These are phyloP conservation scores for Scaptomyza hsui DNA, from an alignment of 1,140 invertebrate genomes.

Conservation along the genomic window DNA sequence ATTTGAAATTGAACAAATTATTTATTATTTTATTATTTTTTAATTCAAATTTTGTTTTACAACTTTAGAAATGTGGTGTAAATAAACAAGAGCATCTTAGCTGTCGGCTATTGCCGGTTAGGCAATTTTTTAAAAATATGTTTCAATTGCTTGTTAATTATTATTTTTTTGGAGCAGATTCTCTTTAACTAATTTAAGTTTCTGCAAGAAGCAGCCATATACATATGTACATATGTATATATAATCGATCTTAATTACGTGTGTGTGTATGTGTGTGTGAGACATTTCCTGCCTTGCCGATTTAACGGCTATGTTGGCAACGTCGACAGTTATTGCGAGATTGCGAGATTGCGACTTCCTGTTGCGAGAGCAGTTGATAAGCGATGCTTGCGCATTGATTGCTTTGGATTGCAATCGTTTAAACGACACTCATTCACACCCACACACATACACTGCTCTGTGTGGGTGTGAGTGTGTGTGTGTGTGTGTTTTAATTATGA, in stretches of 20 bases:
- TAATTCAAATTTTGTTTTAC: too few species aligned
- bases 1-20: too few species aligned
- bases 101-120: neutral
- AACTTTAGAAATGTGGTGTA: too few species aligned
- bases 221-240: neutral
- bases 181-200: constrained; percentile 55
- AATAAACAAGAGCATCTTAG: neutral
- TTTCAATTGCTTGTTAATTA: constrained; percentile 34
- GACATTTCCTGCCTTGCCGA: constrained; percentile 13
- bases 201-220: constrained; percentile 19
- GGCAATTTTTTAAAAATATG: constrained; percentile 54
- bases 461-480: too few species aligned
- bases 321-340: neutral
- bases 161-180: constrained; percentile 32
- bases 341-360: neutral
- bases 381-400: constrained; percentile 44
- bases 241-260: constrained; percentile 77
- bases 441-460: constrained; percentile 14
- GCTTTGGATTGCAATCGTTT: constrained; percentile 72
- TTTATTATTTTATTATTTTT: too few species aligned
- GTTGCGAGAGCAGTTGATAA: constrained; percentile 33
- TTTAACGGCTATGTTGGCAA: constrained; percentile 7
- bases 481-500: constrained; percentile 61
- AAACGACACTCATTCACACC: constrained; percentile 28
- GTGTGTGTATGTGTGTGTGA: constrained; percentile 14